These are phyloP conservation scores for Cryptoprocta ferox DNA, from an alignment of 2,797 vertebrate genomes.

Conservation along the genomic window DNA sequence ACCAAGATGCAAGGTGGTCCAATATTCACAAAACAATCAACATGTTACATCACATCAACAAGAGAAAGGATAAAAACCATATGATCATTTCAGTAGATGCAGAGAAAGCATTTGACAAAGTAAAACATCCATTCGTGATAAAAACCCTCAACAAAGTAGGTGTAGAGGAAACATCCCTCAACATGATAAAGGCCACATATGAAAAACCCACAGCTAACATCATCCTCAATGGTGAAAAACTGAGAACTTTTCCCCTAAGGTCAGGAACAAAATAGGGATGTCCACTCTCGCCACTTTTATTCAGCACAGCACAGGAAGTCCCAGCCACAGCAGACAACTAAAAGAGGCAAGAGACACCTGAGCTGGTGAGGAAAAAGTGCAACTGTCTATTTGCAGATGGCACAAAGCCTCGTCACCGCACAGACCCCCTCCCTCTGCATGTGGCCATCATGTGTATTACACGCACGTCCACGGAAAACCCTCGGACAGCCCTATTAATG, in stretches of 20 bases:
- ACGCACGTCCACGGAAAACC: rapidly evolving
- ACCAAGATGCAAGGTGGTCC: background rate
- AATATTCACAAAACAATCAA: background rate
- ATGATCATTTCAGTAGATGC: background rate
- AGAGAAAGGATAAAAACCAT: background rate
- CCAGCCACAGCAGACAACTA: background rate
- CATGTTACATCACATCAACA: background rate
- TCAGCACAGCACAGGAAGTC: background rate
- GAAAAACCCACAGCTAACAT: background rate
- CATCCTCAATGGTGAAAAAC: background rate
- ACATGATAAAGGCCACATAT: background rate
- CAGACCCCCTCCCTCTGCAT: rapidly evolving
- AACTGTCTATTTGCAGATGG: background rate
- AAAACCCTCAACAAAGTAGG: background rate
- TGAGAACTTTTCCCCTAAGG: background rate
- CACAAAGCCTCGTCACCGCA: rapidly evolving
- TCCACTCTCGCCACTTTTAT: rapidly evolving
- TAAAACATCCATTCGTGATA: background rate
- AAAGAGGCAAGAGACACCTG: background rate
- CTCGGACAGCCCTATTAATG: background rate
- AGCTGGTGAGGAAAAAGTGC: background rate
- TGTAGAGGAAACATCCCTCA: background rate
- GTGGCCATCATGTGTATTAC: rapidly evolving
- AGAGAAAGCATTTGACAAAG: background rate
- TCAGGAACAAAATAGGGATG: background rate